Base-by-base conservation (phyloP, 2,113 vertebrate species). In the Atractosteus spatula region DNA sequence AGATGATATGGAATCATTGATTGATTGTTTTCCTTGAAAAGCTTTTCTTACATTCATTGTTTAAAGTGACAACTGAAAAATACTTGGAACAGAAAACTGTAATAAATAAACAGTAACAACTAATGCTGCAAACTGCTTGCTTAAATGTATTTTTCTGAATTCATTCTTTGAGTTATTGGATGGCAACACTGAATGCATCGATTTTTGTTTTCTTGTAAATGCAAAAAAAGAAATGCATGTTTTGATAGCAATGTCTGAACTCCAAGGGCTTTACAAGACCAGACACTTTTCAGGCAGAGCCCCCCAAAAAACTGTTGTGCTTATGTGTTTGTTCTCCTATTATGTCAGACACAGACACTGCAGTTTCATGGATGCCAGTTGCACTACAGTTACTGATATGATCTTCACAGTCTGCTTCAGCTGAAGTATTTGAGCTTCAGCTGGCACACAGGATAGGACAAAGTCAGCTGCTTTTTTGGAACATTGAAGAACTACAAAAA, bases 161-260 rank as follows among this genome's bases (percentile, higher is more conserved):
- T 29, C 29, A 29, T 29, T 29, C 29, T 29, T 29, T 29, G 29
- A 29, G 29, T 29, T 29, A 29, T 29, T 29, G 29, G 2, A 29
- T 29, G 1, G 29, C 29, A 29, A 29, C 29, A 29, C 29, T 29
- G 29, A 29, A 29, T 29, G 29, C 29, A 29, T 29, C 2, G 29
- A 29, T 29, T 29, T 29, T 29, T 29, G 29, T 29, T 29, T 29
- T 29, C 29, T 29, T 29, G 79, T 78, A 83, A 88, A 89, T 82
- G 81, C 85, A 81, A 80, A 88, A 88, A 79, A 84, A 89, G 84
- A 79, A 68, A 62, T 79, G 43, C 51, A 78, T 73, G 73, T 80
- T 79, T 70, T 67, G 70, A 77, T n/a, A 16, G 63, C 16, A 14
- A 8, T 3, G 11, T 44, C 75, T 79, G 77, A 87, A 84, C 77